phyloP scores from a whole-genome alignment of 1,140 invertebrate species.

The Monomorium pharaonis region DNA sequence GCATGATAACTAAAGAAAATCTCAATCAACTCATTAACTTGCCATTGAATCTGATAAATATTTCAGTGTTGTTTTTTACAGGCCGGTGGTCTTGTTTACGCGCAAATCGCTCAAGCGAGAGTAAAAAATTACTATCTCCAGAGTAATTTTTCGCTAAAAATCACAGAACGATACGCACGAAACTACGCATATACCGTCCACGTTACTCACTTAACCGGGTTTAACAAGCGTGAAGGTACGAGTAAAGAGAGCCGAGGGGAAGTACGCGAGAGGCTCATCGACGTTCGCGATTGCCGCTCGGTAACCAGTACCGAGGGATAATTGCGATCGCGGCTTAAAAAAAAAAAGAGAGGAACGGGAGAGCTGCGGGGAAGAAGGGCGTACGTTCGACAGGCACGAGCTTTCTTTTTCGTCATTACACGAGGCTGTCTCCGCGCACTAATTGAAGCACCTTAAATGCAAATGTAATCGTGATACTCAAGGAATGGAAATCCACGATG shows the following conservation, averaged over 20 bases:
- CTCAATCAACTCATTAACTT: neutral
- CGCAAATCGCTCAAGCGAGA: neutral
- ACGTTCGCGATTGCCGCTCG: constrained; percentile 12
- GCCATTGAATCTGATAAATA: neutral
- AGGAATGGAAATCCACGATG: constrained; percentile 29
- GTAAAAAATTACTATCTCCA: constrained; percentile 14
- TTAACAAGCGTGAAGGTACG: constrained; percentile 56
- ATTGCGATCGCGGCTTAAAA: constrained; percentile 53
- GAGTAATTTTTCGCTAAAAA: neutral
- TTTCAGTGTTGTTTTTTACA: neutral
- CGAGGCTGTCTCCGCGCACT: constrained; percentile 8
- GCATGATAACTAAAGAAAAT: neutral
- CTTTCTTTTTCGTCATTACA: constrained; percentile 46
- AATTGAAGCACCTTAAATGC: constrained; percentile 59
- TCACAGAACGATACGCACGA: neutral
- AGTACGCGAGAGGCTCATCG: constrained; percentile 26
- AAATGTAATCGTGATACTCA: constrained; percentile 51
- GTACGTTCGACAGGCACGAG: neutral
- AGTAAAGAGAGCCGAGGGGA: neutral
- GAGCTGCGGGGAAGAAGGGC: neutral
- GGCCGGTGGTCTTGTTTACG: neutral
- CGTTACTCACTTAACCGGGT: constrained; percentile 33
- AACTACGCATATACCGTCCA: neutral
- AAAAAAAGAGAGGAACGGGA: neutral
- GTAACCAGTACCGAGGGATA: constrained; percentile 43